A percentile compares a stretch with the other conserved stretches of the same genome.
Evolutionary conservation across 1,140 invertebrate genomes (phyloP).

Genomic region (Drosophila persimilis): DNA sequence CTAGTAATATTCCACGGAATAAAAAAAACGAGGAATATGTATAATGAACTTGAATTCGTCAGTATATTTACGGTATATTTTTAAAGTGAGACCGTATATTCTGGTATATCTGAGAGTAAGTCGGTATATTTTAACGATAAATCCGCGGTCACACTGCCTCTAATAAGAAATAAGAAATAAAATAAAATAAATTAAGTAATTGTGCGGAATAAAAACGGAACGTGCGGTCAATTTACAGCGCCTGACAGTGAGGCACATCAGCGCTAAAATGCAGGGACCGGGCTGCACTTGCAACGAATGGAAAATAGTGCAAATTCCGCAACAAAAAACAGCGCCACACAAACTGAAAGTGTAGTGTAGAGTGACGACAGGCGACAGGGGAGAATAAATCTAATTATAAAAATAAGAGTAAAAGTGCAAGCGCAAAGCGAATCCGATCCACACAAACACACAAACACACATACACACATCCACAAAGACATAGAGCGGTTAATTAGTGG

Average conservation of each 20-base stretch:
- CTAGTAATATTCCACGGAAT: too few relatives aligned
- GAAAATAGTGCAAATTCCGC: slow-evolving; percentile 20
- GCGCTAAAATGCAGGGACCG: slow-evolving; percentile 27
- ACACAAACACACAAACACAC: slow-evolving; percentile 28
- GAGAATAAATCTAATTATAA: slow-evolving; percentile 77
- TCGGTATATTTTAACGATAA: background rate
- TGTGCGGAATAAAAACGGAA: slow-evolving; percentile 39
- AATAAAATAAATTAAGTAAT: slow-evolving; percentile 48
- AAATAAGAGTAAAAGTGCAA: slow-evolving; percentile 42
- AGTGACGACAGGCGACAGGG: too few relatives aligned
- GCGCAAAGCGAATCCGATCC: slow-evolving; percentile 36
- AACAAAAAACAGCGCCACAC: slow-evolving; percentile 54
- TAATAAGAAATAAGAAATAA: too few relatives aligned
- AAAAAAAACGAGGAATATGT: too few relatives aligned
- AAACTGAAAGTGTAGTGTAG: slow-evolving; percentile 54
- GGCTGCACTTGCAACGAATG: slow-evolving; percentile 13
- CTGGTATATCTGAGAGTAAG: background rate
- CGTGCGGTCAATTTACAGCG: slow-evolving; percentile 24
- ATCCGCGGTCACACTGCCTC: slow-evolving; percentile 2
- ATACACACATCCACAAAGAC: slow-evolving; percentile 4
- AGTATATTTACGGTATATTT: too few relatives aligned
- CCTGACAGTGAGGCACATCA: slow-evolving; percentile 28
- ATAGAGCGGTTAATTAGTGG: slow-evolving; percentile 62
- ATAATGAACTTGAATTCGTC: too few relatives aligned
- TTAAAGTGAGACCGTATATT: too few relatives aligned